These are phyloP conservation scores for Cladopsammia gracilis DNA, from an alignment of 64 coral and sea anemone genomes.

Conservation along the genomic window DNA sequence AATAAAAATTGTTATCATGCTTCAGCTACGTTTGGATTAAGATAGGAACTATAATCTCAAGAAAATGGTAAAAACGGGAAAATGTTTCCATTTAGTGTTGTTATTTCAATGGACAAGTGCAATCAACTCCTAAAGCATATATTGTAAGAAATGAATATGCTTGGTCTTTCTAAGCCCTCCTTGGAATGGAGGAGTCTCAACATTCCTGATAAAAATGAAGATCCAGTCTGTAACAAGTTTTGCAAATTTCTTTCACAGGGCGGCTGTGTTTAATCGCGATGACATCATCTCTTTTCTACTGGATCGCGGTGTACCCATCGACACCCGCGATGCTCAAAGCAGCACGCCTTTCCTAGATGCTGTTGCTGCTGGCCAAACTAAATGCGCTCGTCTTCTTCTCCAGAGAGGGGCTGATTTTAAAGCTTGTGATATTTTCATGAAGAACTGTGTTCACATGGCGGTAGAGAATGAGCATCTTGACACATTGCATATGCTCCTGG, in stretches of 20 bases:
- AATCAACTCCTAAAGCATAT: too few relatives aligned
- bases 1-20: too few relatives aligned
- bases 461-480: conserved; percentile 79
- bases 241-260: conserved; percentile 41
- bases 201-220: too few relatives aligned
- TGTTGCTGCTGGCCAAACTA: conserved; percentile 59
- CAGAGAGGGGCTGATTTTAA: conserved; percentile 73
- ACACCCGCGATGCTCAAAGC: conserved; percentile 45
- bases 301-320: conserved; percentile 40
- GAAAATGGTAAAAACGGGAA: too few relatives aligned
- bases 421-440: conserved; percentile 44
- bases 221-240: background rate
- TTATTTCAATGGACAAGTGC: too few relatives aligned
- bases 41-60: too few relatives aligned
- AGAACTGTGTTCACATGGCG: conserved; percentile 85
- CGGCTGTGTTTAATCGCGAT: conserved; percentile 62
- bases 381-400: conserved; percentile 56
- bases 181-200: too few relatives aligned
- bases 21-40: too few relatives aligned
- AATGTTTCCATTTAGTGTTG: too few relatives aligned
- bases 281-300: conserved; percentile 67
- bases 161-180: too few relatives aligned
- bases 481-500: conserved; percentile 54
- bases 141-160: too few relatives aligned
- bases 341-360: conserved; percentile 83